These are phyloP conservation scores for Thomomys bottae DNA, from an alignment of 2,113 vertebrate genomes.

Conservation along the genomic window DNA sequence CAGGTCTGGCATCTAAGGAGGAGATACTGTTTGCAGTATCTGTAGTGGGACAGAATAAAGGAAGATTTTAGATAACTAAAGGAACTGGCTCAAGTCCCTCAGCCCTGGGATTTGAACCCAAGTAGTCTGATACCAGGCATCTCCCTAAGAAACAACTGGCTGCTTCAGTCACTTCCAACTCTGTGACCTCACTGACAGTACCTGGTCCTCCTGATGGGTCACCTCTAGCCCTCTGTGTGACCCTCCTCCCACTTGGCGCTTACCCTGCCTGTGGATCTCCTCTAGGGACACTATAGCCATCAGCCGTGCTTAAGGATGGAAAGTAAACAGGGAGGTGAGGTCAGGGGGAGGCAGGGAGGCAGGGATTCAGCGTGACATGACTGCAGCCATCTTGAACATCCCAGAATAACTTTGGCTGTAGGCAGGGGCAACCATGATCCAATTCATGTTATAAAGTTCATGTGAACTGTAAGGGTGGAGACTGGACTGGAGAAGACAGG, in stretches of 20 bases:
- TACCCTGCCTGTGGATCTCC: constrained; percentile 4
- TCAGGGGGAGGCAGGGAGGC: background rate
- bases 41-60: background rate
- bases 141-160: background rate
- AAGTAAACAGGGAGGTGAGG: background rate
- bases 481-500: background rate
- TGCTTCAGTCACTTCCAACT: background rate
- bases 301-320: constrained; percentile 1
- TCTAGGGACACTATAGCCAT: constrained; percentile 6
- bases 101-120: background rate
- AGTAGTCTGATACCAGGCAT: background rate
- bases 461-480: background rate
- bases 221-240: background rate
- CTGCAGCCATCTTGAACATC: background rate
- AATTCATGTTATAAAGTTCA: background rate
- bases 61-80: background rate
- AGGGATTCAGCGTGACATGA: background rate
- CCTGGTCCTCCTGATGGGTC: background rate
- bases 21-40: background rate
- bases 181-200: background rate
- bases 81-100: background rate
- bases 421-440: background rate
- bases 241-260: background rate
- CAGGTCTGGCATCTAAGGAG: too few species aligned
- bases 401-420: background rate